Percentiles rank a stretch among this genome's conserved stretches.
phyloP scores from a whole-genome alignment of 2,797 vertebrate genomes.

The Pelobates cultripes region DNA sequence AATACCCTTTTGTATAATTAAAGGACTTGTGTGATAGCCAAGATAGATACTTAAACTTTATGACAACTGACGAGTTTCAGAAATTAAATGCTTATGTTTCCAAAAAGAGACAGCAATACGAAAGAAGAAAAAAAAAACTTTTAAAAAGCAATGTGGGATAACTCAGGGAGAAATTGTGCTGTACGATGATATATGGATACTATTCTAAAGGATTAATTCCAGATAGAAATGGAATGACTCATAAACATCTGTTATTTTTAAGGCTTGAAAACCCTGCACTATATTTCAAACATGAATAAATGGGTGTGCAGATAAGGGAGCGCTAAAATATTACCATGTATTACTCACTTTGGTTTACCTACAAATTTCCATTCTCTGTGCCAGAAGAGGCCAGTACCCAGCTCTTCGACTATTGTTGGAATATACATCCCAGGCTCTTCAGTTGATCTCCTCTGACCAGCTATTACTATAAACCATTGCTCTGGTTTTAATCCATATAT shows the following conservation, averaged over 20 bases:
- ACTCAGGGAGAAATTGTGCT: slow-evolving; percentile 17
- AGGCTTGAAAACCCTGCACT: neutral
- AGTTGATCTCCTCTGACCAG: neutral
- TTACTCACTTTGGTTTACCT: neutral
- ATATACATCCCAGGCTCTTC: neutral
- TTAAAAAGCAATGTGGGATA: slow-evolving; percentile 30
- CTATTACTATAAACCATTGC: no score
- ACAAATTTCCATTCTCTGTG: neutral
- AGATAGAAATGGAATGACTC: slow-evolving; percentile 43
- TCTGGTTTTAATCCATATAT: no score
- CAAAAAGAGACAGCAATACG: slow-evolving; percentile 13
- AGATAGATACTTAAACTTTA: slow-evolving; percentile 29
- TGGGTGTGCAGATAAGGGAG: neutral
- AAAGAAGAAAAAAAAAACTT: slow-evolving; percentile 14
- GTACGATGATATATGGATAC: slow-evolving; percentile 33
- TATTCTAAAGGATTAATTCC: slow-evolving; percentile 22
- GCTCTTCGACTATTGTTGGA: neutral
- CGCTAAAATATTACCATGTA: neutral
- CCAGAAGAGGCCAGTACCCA: neutral
- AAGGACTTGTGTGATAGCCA: slow-evolving; percentile 41
- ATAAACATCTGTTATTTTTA: slow-evolving; percentile 36
- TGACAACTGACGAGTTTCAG: slow-evolving; percentile 11
- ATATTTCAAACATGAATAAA: slow-evolving; percentile 17
- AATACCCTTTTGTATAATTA: slow-evolving; percentile 36
- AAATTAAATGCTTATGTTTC: neutral